Conservation (phyloP, 2,797 vertebrate genomes). For the Echeneis naucrates region DNA sequence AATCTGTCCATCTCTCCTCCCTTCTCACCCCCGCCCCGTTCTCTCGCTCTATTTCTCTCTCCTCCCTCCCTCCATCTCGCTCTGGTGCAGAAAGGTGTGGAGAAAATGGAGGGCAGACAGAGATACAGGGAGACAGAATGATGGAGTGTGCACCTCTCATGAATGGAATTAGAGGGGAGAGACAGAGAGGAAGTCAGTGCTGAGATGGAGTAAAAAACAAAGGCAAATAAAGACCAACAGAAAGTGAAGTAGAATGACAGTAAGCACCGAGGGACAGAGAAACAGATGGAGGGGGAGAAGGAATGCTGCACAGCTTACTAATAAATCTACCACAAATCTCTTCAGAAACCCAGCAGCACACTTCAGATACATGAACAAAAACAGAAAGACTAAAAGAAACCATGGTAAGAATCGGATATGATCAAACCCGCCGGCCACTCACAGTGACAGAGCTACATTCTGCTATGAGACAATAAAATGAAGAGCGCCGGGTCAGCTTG, state of each 20-base stretch:
- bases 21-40: constrained; percentile 21
- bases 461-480: too few relatives aligned
- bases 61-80: constrained; percentile 40
- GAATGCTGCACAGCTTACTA: constrained; percentile 30
- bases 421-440: background rate
- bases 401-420: background rate
- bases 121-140: constrained; percentile 78
- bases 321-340: constrained; percentile 64
- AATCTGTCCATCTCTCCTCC: constrained; percentile 79
- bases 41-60: constrained; percentile 20
- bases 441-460: background rate
- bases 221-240: constrained; percentile 76
- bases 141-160: constrained; percentile 76
- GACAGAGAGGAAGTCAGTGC: constrained; percentile 63
- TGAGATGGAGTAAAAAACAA: constrained; percentile 74
- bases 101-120: constrained; percentile 79
- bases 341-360: constrained; percentile 34
- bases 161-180: constrained; percentile 79
- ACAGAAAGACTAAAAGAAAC: constrained; percentile 18
- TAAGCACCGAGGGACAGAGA: constrained; percentile 54
- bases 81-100: constrained; percentile 65
- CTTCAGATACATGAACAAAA: constrained; percentile 27
- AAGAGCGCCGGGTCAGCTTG: background rate
- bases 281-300: constrained; percentile 12
- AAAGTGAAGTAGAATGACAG: constrained; percentile 64